These are phyloP conservation scores for Yponomeuta plumbellus DNA, from an alignment of 2,888 invertebrate genomes.

Conservation along the genomic window DNA sequence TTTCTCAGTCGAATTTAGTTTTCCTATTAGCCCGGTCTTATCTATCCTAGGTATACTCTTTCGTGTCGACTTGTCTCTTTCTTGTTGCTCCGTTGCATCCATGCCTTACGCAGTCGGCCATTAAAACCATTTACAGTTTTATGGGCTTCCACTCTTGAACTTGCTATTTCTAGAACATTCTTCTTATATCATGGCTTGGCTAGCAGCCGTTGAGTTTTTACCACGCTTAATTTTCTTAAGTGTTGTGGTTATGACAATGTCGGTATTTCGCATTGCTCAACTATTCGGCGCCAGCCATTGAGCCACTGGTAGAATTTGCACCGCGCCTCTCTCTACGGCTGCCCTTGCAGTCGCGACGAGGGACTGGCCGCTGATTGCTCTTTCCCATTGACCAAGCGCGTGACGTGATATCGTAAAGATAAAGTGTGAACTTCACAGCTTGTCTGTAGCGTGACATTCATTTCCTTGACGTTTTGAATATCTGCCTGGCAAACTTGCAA, in stretches of 20 bases:
- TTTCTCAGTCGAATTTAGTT: background rate
- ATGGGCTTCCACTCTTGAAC: constrained; percentile 2
- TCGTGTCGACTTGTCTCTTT: background rate
- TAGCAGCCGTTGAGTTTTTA: background rate
- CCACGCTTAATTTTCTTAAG: background rate
- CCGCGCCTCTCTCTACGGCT: constrained; percentile 25
- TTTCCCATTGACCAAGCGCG: background rate
- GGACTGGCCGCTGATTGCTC: constrained; percentile 37
- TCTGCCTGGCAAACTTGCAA: too few species aligned
- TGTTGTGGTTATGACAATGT: background rate
- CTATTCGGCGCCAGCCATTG: constrained; percentile 5
- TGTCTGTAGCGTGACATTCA: background rate
- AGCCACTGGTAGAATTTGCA: constrained; percentile 8
- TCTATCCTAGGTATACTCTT: background rate
- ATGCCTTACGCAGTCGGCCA: background rate
- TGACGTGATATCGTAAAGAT: background rate
- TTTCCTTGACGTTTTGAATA: too few species aligned
- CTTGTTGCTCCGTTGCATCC: background rate
- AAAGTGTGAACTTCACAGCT: background rate
- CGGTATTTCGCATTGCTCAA: constrained; percentile 5
- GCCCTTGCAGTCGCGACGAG: constrained; percentile 33
- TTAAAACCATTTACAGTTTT: background rate
- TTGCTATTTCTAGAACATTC: background rate
- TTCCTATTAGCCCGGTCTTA: background rate
- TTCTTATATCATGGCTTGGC: background rate